Evolutionary conservation across 2,113 vertebrate genomes (phyloP).

Genomic region (Rhinopomastus cyanomelas): DNA sequence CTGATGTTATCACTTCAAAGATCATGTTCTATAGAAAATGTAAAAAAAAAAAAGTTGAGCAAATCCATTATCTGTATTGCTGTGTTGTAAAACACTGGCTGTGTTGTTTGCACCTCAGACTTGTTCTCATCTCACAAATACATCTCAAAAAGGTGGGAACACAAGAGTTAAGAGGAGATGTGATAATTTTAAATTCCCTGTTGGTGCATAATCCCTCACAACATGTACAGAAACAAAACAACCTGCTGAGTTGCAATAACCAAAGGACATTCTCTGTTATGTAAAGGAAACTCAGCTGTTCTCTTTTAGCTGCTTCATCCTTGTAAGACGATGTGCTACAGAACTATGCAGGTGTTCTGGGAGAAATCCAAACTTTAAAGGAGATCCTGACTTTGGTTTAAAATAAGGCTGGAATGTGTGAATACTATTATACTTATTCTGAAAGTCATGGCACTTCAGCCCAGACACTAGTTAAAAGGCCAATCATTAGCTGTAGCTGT

Average conservation of each 20-base stretch:
- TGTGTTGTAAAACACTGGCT: neutral
- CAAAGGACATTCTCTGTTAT: neutral
- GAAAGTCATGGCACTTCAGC: neutral
- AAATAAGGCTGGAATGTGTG: neutral
- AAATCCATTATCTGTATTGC: neutral
- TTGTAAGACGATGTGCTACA: neutral
- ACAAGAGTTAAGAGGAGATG: neutral
- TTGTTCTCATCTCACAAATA: neutral
- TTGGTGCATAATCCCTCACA: neutral
- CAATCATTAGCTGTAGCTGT: neutral
- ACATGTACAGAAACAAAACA: neutral
- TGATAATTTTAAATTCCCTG: neutral
- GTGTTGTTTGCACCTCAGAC: neutral
- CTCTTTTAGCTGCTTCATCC: neutral
- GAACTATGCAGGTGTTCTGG: neutral
- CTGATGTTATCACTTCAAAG: neutral
- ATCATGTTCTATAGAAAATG: neutral
- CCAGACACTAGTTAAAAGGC: neutral
- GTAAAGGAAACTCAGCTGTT: neutral
- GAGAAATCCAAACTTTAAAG: neutral
- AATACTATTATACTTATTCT: neutral
- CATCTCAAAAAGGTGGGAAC: neutral
- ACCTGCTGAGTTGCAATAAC: neutral
- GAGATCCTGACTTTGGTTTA: neutral
- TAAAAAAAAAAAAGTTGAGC: rapidly evolving